Evolutionary conservation across 2,797 vertebrate genomes (phyloP).

Genomic region (Phrynocephalus guinanensis): DNA sequence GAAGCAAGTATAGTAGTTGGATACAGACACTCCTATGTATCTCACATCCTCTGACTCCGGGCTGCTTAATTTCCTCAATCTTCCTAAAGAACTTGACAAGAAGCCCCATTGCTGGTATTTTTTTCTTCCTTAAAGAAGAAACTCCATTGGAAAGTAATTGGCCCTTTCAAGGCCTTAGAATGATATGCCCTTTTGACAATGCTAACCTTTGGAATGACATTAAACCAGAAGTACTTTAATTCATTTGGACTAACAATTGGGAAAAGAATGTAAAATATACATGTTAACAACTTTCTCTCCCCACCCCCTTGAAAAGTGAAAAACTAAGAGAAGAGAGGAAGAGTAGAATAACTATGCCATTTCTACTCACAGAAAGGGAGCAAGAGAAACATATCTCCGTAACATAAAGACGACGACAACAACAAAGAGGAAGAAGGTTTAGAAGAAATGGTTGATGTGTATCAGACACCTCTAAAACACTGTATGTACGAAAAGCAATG

Average conservation of each 20-base stretch:
- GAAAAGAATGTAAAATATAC: conserved; percentile 41
- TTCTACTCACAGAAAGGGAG: conserved; percentile 38
- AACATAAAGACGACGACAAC: neutral
- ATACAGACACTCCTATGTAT: conserved; percentile 32
- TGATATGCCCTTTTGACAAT: conserved; percentile 55
- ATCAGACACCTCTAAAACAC: neutral
- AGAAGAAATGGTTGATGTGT: neutral
- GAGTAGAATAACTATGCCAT: conserved; percentile 37
- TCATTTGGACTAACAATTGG: conserved; percentile 36
- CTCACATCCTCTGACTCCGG: conserved; percentile 10
- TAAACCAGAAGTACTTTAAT: conserved; percentile 44
- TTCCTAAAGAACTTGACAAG: conserved; percentile 39
- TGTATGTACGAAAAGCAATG: neutral
- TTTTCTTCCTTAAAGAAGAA: conserved; percentile 33
- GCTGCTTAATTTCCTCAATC: conserved; percentile 43
- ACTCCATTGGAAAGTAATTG: conserved; percentile 39
- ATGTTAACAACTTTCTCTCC: conserved; percentile 37
- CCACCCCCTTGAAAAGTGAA: neutral
- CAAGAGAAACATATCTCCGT: conserved; percentile 38
- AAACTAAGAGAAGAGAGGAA: conserved; percentile 36
- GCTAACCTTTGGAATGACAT: conserved; percentile 60
- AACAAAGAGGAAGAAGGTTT: conserved; percentile 3
- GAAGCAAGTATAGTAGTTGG: neutral
- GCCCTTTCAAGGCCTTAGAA: conserved; percentile 59
- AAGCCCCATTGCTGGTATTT: conserved; percentile 40